Evolutionary conservation across 1,140 invertebrate genomes (phyloP), one percentile per base, ranked within the genome.

Genomic region (Drosophila yakuba): DNA sequence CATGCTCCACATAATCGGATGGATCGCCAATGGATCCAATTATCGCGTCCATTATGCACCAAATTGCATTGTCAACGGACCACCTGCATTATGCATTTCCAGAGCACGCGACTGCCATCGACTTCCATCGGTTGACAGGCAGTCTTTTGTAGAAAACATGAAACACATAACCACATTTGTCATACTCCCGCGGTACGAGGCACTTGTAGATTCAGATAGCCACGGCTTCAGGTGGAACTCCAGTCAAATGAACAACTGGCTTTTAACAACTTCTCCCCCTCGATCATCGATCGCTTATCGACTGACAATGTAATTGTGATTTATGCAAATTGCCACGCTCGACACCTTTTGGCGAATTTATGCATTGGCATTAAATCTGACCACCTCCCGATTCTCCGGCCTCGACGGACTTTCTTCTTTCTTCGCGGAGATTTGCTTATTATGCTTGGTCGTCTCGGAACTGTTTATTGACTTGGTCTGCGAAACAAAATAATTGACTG

Each of bases 221-320:
- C 28, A 32, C 17, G 17, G 20, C 32, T 54, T 68, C 67, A 57
- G 67, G 52, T 71, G 44, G 28, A 69, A 58, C 43, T 44, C 43
- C 15, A 43, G 7, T n/a, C 41, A 14, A 6, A 4, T 43, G 14
- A n/a, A 44, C 43, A 44, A 44, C 36, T 71, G 25, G 63, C 48
- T 20, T 50, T 66, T 23, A 68, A 39, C 72, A 66, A 66, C 68
- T 84, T 72, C 74, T 59, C 68, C 45, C 60, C 48, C 20, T 11
- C 12, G 20, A 58, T 43, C 55, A 14, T 39, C 59, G 84, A 86
- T 86, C 83, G 79, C 63, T 74, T 74, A 88, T 88, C 83, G 80
- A 80, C 82, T 80, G 83, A 84, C 84, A 84, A 72, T 69, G 80
- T 89, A 88, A 88, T 88, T 88, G 83, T 89, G 85, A 88, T 89